A percentile compares a stretch with the other conserved stretches of the same genome.
phyloP scores from a whole-genome alignment of 2,113 vertebrate species.

The Haplochromis burtoni region DNA sequence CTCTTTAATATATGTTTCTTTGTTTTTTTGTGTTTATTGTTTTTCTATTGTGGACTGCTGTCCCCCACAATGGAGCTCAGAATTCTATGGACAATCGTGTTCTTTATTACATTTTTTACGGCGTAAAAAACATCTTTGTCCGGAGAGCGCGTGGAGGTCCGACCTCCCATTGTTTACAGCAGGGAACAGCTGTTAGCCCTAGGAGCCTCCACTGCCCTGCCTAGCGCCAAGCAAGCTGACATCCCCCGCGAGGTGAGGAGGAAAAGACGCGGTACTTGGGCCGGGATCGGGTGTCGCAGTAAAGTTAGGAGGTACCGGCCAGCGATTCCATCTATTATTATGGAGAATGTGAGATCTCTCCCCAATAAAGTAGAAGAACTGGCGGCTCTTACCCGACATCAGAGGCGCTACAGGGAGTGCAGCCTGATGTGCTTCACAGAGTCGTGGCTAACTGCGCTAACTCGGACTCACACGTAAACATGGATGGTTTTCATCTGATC shows the following conservation, averaged over 20 bases:
- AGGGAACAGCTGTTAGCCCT: background rate
- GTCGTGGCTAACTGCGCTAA: background rate
- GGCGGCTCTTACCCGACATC: background rate
- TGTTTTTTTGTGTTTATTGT: background rate
- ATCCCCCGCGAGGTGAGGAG: background rate
- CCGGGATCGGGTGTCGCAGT: background rate
- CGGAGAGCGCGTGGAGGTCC: background rate
- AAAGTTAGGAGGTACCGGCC: background rate
- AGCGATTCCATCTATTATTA: background rate
- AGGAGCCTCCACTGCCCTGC: background rate
- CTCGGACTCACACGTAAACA: background rate
- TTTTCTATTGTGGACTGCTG: background rate
- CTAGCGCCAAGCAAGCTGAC: background rate
- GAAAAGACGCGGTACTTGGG: rapidly evolving
- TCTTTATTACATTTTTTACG: background rate
- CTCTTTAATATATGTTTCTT: background rate
- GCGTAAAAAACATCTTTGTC: background rate
- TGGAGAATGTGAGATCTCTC: background rate
- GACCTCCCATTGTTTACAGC: background rate
- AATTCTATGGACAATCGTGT: background rate
- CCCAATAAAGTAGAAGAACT: background rate
- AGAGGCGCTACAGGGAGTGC: background rate
- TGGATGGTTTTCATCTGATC: background rate
- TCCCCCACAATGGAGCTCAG: background rate
- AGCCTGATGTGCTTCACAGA: background rate